Base-by-base conservation (phyloP, 2,888 invertebrate species). In the Clostera curtula region DNA sequence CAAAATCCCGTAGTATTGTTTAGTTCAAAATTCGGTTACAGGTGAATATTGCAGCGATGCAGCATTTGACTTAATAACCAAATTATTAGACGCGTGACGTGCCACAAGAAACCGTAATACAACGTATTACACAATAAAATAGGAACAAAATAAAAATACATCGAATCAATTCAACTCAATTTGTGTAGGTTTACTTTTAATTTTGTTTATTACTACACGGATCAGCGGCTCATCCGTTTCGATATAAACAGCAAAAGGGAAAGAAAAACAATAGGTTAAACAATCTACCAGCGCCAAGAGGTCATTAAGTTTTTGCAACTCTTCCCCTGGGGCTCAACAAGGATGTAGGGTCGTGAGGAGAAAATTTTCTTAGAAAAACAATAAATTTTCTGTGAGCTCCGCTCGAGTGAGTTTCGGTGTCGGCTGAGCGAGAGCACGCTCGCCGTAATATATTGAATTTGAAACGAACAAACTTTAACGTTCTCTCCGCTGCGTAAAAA, bases 381-480 rank as follows among this genome's bases (percentile, higher is more conserved):
- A 83, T 83, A 83, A 80, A 82, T 82, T 80, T 74, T 75, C 70
- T 65, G 72, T 66, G 72, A 72, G 77, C 66, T 63, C 69, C 79
- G 82, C 82, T 79, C 77, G 82, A 82, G 77, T 77, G 80, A 77
- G 79, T 79, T 80, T 79, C 73, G 70, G 74, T 79, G 82, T 80
- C 79, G 82, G 75, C 72, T 75, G 75, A 76, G 70, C 71, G 74
- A 66, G 75, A 73, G 80, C 82, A 77, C 82, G 82, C 82, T 68
- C 79, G 69, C 77, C 71, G 69, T 82, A 83, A 82, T 82, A 83
- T 82, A 83, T 83, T 83, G 82, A 80, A 83, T 83, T 79, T 79
- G 77, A 82, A 83, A 77, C 77, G 80, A 77, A 82, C 76, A 80
- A 83, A 82, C 73, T 83, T 82, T 77, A 61, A 64, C 76, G 70